Evolutionary conservation across 2,113 vertebrate genomes (phyloP).

Genomic region (Rhynchopsitta pachyrhyncha): DNA sequence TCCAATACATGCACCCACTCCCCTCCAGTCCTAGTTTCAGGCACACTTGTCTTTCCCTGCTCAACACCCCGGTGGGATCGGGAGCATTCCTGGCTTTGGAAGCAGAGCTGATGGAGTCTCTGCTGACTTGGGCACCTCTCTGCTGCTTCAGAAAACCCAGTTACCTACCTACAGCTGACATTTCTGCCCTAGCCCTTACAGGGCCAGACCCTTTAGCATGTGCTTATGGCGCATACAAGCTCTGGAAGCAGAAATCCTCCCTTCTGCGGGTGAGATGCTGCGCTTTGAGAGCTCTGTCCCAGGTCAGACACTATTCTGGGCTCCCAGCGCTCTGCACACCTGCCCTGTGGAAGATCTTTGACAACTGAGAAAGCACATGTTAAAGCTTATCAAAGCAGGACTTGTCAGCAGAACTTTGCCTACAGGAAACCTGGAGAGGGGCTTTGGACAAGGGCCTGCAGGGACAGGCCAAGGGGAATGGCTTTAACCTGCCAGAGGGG

Average conservation of each 20-base stretch:
- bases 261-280: background rate
- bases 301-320: background rate
- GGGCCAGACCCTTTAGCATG: background rate
- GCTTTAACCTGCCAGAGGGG: background rate
- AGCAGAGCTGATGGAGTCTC: background rate
- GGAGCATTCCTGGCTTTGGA: background rate
- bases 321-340: background rate
- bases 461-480: background rate
- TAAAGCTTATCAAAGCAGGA: background rate
- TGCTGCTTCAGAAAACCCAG: background rate
- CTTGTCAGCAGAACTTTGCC: background rate
- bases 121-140: background rate
- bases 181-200: background rate
- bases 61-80: background rate
- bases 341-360: background rate
- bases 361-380: background rate
- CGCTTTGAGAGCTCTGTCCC: background rate
- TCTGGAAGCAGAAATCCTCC: background rate
- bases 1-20: background rate
- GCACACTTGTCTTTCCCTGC: background rate
- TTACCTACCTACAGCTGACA: background rate
- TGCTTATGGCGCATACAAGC: background rate
- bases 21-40: background rate
- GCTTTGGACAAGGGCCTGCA: background rate
- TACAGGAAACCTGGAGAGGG: background rate